Evolutionary conservation across 1,140 invertebrate genomes (phyloP).

Genomic region (Anastrepha obliqua): DNA sequence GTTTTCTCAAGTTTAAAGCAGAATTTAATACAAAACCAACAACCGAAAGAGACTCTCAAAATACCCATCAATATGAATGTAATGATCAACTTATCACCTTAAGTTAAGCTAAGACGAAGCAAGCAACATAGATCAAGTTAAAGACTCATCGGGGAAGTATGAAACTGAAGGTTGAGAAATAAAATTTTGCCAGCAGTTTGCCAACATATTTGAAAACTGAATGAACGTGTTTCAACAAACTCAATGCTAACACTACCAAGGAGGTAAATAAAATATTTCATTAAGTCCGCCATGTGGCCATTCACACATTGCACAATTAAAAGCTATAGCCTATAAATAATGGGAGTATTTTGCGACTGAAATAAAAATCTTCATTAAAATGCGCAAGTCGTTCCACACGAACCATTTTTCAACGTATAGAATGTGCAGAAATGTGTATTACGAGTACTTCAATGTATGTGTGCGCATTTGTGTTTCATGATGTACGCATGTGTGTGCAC

Average conservation of each 20-base stretch:
- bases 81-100: too few relatives aligned
- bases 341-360: not conserved
- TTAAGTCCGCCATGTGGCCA: not conserved
- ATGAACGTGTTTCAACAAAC: not conserved
- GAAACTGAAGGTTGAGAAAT: too few relatives aligned
- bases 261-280: not conserved
- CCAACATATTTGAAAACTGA: too few relatives aligned
- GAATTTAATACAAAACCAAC: too few relatives aligned
- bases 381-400: constrained; percentile 6
- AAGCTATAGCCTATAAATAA: not conserved
- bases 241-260: not conserved
- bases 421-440: not conserved
- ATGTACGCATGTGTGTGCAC: not conserved
- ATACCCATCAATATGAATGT: too few relatives aligned
- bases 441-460: not conserved
- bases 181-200: not conserved
- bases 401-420: not conserved
- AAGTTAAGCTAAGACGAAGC: too few relatives aligned
- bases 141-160: too few relatives aligned
- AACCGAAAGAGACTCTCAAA: too few relatives aligned
- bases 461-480: not conserved
- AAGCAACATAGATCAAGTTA: too few relatives aligned
- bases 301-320: constrained; percentile 37
- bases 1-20: too few relatives aligned
- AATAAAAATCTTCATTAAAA: constrained; percentile 29